phyloP scores from a whole-genome alignment of 2,888 invertebrate species.

The Falcaria lacertinaria region DNA sequence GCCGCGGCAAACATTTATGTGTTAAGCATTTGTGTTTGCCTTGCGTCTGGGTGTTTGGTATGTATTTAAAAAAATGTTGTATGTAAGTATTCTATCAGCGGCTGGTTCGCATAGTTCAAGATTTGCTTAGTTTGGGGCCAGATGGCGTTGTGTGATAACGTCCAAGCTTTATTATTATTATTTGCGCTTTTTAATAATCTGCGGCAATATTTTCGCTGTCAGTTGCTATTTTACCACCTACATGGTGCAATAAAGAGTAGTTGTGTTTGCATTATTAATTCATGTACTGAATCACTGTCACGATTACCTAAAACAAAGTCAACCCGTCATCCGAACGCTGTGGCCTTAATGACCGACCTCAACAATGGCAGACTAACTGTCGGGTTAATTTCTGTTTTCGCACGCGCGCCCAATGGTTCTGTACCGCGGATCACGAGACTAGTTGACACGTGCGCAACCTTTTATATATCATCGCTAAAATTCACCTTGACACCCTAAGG shows the following conservation, averaged over 20 bases:
- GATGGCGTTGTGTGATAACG: too few relatives aligned
- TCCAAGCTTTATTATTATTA: too few relatives aligned
- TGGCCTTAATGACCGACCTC: slow-evolving; percentile 11
- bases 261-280: neutral
- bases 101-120: too few relatives aligned
- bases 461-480: neutral
- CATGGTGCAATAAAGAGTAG: neutral
- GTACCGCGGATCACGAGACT: slow-evolving; percentile 21
- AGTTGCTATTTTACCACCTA: too few relatives aligned
- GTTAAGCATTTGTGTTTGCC: too few relatives aligned
- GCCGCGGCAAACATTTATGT: too few relatives aligned
- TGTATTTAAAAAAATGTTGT: too few relatives aligned
- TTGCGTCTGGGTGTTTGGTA: too few relatives aligned
- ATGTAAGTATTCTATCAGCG: too few relatives aligned
- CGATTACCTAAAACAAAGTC: neutral
- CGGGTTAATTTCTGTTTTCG: slow-evolving; percentile 19
- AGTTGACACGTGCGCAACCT: slow-evolving; percentile 11
- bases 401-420: slow-evolving; percentile 25
- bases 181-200: too few relatives aligned
- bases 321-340: slow-evolving; percentile 6
- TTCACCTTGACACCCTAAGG: neutral
- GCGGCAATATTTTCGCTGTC: too few relatives aligned
- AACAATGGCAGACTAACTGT: slow-evolving; percentile 5
- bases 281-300: neutral
- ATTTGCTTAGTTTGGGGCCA: too few relatives aligned